phyloP scores from a whole-genome alignment of 2,113 vertebrate genomes.

The Asarcornis scutulata region DNA sequence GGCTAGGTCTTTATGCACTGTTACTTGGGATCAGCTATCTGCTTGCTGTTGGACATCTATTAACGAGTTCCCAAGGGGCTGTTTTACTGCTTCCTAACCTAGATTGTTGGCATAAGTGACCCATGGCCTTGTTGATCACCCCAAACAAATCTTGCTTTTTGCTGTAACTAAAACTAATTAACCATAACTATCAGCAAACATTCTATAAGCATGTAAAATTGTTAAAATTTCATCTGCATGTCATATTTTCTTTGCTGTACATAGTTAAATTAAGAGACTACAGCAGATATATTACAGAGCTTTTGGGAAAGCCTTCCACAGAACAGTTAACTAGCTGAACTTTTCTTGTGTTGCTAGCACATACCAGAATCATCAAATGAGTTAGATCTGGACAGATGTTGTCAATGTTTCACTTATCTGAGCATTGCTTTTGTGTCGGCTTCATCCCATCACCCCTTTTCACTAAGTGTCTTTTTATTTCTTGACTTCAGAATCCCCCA shows the following conservation, averaged over 20 bases:
- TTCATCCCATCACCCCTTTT: not conserved
- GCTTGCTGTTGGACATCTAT: not conserved
- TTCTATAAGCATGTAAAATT: not conserved
- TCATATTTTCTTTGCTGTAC: not conserved
- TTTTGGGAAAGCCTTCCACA: not conserved
- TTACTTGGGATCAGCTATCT: not conserved
- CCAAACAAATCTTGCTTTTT: not conserved
- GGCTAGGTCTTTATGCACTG: fast-evolving
- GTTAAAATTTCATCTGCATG: not conserved
- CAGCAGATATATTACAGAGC: not conserved
- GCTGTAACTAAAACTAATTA: not conserved
- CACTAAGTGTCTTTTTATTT: not conserved
- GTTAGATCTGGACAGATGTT: not conserved
- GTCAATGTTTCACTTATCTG: not conserved
- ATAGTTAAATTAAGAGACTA: not conserved
- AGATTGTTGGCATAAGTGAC: not conserved
- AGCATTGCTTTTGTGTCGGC: not conserved
- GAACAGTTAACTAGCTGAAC: not conserved
- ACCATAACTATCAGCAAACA: not conserved
- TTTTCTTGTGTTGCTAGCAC: not conserved
- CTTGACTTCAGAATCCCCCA: not conserved
- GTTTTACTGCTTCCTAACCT: not conserved
- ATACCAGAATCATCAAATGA: not conserved
- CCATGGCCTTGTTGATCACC: not conserved
- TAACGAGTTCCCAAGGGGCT: not conserved